These are phyloP conservation scores for Selenia dentaria DNA, from an alignment of 2,888 invertebrate species.

Conservation along the genomic window DNA sequence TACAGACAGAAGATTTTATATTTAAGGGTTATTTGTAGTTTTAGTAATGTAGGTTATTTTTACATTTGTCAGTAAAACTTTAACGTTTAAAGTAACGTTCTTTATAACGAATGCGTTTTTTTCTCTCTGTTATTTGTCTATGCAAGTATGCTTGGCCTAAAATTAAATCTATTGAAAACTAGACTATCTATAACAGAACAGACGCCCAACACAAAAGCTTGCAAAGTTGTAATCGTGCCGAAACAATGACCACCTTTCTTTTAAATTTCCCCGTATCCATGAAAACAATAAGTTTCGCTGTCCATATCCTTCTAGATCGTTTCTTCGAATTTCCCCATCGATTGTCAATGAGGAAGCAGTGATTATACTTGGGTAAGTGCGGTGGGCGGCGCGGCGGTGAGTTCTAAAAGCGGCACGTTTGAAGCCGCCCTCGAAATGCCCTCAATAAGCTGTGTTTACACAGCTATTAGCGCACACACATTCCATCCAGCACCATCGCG, in stretches of 20 bases:
- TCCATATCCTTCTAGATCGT: neutral
- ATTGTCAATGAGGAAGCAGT: constrained; percentile 32
- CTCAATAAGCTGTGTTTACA: constrained; percentile 77
- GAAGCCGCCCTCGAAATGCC: constrained; percentile 63
- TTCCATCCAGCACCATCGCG: constrained; percentile 47
- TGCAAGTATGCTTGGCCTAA: too few relatives aligned
- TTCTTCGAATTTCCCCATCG: constrained; percentile 25
- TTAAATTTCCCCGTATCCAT: neutral
- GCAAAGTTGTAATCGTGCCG: too few relatives aligned
- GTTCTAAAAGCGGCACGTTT: constrained; percentile 58
- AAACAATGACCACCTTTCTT: neutral
- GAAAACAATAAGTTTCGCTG: neutral
- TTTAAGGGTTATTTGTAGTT: too few relatives aligned
- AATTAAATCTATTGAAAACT: too few relatives aligned
- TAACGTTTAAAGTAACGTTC: too few relatives aligned
- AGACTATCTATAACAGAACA: too few relatives aligned
- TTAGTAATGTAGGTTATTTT: too few relatives aligned
- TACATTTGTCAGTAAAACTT: too few relatives aligned
- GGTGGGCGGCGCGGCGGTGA: constrained; percentile 52
- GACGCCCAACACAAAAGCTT: too few relatives aligned
- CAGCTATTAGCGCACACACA: constrained; percentile 67
- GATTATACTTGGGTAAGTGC: constrained; percentile 31
- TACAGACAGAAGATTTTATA: too few relatives aligned
- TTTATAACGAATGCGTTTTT: too few relatives aligned
- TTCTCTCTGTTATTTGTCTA: too few relatives aligned